phyloP scores from a whole-genome alignment of 2,113 vertebrate species.

The Polyodon spathula region DNA sequence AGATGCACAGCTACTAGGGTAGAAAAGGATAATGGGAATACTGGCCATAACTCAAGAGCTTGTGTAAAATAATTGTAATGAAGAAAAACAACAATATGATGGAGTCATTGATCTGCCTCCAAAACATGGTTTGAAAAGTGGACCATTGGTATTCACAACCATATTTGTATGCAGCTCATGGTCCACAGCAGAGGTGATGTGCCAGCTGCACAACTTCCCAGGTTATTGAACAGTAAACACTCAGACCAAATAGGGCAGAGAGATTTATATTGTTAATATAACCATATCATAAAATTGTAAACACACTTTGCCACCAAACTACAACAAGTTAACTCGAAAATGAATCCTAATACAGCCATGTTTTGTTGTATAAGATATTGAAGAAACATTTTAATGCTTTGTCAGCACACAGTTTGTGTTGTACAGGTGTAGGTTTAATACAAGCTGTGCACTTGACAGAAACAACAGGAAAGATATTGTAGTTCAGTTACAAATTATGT shows the following conservation, averaged over 20 bases:
- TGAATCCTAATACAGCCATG: too few relatives aligned
- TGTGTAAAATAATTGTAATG: neutral
- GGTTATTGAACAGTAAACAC: neutral
- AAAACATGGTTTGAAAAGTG: neutral
- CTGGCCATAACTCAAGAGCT: neutral
- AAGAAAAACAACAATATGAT: neutral
- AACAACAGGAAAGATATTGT: too few relatives aligned
- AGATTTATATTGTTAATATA: neutral
- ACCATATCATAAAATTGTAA: neutral
- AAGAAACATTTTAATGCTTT: too few relatives aligned
- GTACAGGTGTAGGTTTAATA: too few relatives aligned
- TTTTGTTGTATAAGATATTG: too few relatives aligned
- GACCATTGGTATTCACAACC: neutral
- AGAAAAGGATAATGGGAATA: neutral
- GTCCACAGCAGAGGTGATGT: neutral
- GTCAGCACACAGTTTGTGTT: too few relatives aligned
- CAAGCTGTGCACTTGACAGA: too few relatives aligned
- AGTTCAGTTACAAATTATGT: too few relatives aligned
- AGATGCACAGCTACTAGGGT: too few relatives aligned
- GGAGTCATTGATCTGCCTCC: neutral
- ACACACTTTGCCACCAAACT: too few relatives aligned
- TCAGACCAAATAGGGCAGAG: neutral
- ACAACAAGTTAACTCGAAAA: too few relatives aligned
- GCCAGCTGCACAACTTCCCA: neutral
- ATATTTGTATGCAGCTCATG: neutral